phyloP scores from a whole-genome alignment of 1,140 invertebrate genomes.

The Oryctes rhinoceros region DNA sequence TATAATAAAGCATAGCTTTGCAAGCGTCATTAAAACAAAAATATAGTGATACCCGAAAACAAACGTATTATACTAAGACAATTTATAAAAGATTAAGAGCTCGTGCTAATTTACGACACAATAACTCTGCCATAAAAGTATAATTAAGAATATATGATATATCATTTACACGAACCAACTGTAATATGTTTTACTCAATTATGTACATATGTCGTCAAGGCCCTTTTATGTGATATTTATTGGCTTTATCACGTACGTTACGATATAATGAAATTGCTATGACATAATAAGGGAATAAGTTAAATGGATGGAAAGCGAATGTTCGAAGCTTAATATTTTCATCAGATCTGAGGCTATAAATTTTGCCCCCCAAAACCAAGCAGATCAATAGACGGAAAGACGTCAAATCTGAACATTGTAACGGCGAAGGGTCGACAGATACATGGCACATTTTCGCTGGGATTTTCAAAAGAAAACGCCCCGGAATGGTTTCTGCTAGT shows the following conservation, averaged over 20 bases:
- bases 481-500: not conserved
- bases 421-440: slow-evolving; percentile 1
- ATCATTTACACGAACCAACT: too few relatives aligned
- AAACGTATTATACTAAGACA: too few relatives aligned
- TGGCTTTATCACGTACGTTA: not conserved
- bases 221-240: too few relatives aligned
- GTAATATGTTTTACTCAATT: too few relatives aligned
- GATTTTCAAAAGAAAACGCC: not conserved
- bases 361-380: not conserved
- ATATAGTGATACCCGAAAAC: too few relatives aligned
- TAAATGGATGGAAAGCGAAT: not conserved
- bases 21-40: too few relatives aligned
- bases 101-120: too few relatives aligned
- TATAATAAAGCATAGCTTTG: too few relatives aligned
- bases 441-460: not conserved
- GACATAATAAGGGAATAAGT: not conserved
- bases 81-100: too few relatives aligned
- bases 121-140: too few relatives aligned
- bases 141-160: too few relatives aligned
- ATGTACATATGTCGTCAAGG: too few relatives aligned
- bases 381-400: slow-evolving; percentile 13
- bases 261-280: not conserved
- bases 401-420: not conserved
- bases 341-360: slow-evolving; percentile 9
- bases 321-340: slow-evolving; percentile 1